A percentile compares a stretch with the other conserved stretches of the same genome.
phyloP scores from a whole-genome alignment of 1,140 invertebrate species.

The Bombyx mori region ASM3026992v2 NC_085116.1:15898501-15899000 shows the following conservation, averaged over 20 bases:
- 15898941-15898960: conserved; percentile 81
- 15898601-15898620: conserved; percentile 51
- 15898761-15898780: conserved; percentile 11
- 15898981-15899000: conserved; percentile 48
- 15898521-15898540: conserved; percentile 7
- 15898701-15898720: conserved; percentile 23
- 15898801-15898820: no score
- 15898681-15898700: no score
- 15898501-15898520: conserved; percentile 29
- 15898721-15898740: conserved; percentile 39
- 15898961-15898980: conserved; percentile 75
- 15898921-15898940: conserved; percentile 80
- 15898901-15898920: conserved; percentile 73
- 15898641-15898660: neutral
- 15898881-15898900: conserved; percentile 74
- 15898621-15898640: conserved; percentile 24
- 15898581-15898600: conserved; percentile 67
- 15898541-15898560: conserved; percentile 1
- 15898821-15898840: no score
- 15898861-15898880: conserved; percentile 29
- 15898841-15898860: neutral
- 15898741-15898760: conserved; percentile 26
- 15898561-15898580: conserved; percentile 18
- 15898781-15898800: no score
- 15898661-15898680: neutral